Conservation (phyloP, 2,888 invertebrate species). For the Lasioglossum pauxillum region DNA sequence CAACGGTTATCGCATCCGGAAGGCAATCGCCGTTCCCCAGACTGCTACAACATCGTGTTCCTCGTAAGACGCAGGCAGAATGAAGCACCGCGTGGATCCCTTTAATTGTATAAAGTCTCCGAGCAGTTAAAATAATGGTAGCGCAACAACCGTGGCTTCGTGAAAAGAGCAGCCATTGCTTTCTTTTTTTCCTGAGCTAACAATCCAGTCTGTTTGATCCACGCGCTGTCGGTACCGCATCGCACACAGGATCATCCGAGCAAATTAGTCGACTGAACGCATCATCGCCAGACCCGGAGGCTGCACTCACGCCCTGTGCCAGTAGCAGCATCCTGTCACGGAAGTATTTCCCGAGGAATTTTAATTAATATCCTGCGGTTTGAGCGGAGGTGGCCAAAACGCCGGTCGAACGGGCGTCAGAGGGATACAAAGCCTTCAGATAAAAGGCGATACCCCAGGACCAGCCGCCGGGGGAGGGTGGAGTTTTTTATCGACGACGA, state of each 20-base stretch:
- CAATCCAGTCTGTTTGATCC: background rate
- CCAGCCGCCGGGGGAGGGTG: conserved; percentile 17
- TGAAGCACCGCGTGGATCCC: background rate
- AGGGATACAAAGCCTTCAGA: conserved; percentile 53
- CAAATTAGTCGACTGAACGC: conserved; percentile 4
- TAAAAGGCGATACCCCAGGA: conserved; percentile 66
- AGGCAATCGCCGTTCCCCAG: conserved; percentile 25
- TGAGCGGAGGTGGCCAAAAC: conserved; percentile 40
- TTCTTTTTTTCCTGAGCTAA: background rate
- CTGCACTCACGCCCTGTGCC: background rate
- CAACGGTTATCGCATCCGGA: conserved; percentile 44
- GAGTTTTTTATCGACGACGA: conserved; percentile 26
- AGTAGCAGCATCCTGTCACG: conserved; percentile 19
- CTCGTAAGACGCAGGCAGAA: conserved; percentile 22
- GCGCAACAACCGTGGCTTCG: background rate
- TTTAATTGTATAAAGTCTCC: conserved; percentile 24
- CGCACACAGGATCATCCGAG: background rate
- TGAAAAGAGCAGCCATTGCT: background rate
- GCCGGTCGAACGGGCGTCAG: conserved; percentile 22
- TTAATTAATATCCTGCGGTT: conserved; percentile 77
- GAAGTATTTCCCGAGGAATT: conserved; percentile 76
- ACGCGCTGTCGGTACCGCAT: background rate
- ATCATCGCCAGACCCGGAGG: background rate
- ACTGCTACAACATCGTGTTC: background rate
- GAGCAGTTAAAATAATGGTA: background rate